A percentile compares a stretch with the other conserved stretches of the same genome.
phyloP scores from a whole-genome alignment of 2,797 vertebrate species.

The Phalanger gymnotis region DNA sequence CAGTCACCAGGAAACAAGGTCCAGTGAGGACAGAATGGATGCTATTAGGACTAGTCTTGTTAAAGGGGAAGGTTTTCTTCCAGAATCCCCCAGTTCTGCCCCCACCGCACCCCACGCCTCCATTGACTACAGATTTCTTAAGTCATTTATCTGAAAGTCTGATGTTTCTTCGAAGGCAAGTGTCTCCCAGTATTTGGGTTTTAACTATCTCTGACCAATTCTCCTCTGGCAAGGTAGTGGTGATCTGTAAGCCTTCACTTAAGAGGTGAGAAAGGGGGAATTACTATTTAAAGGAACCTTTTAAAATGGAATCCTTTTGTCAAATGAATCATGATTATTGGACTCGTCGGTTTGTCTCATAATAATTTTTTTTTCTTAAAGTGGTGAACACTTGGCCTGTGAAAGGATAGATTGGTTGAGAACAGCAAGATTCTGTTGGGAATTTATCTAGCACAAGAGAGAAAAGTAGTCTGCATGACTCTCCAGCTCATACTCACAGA shows the following conservation, averaged over 20 bases:
- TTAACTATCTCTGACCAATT: background rate
- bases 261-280: background rate
- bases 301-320: background rate
- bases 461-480: rapidly evolving
- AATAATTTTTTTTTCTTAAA: background rate
- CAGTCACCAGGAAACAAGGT: background rate
- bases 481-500: no score
- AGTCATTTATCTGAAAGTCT: background rate
- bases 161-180: background rate
- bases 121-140: background rate
- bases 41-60: background rate
- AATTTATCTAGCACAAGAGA: background rate
- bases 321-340: background rate
- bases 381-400: background rate
- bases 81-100: background rate
- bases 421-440: background rate
- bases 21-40: background rate
- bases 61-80: background rate
- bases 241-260: background rate
- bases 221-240: background rate
- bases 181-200: background rate
- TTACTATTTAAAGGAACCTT: background rate
- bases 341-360: background rate
- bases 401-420: background rate
- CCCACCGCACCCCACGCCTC: no score